Percentiles rank a stretch among this genome's conserved stretches.
phyloP scores from a whole-genome alignment of 2,113 vertebrate species.

The Saccopteryx bilineata region DNA sequence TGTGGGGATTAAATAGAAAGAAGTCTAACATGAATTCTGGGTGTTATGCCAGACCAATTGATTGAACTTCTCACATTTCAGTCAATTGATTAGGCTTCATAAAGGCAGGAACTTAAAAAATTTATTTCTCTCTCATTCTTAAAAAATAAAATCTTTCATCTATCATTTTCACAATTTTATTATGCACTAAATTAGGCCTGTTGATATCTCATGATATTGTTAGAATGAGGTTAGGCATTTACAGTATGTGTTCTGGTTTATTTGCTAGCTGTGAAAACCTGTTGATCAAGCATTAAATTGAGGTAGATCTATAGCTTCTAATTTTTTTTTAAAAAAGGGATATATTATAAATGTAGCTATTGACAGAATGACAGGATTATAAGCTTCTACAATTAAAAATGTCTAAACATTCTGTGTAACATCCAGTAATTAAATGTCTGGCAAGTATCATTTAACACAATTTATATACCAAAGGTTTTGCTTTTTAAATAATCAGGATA shows the following conservation, averaged over 20 bases:
- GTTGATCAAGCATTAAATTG: slow-evolving; percentile 73
- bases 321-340: slow-evolving; percentile 47
- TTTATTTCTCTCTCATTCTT: background rate
- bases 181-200: background rate
- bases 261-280: slow-evolving; percentile 66
- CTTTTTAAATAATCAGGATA: slow-evolving; percentile 70
- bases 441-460: slow-evolving; percentile 76
- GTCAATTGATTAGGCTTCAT: background rate
- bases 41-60: background rate
- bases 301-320: slow-evolving; percentile 62
- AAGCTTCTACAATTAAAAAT: slow-evolving; percentile 71
- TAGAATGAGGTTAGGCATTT: slow-evolving; percentile 33
- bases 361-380: slow-evolving; percentile 76
- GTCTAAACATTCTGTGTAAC: slow-evolving; percentile 58
- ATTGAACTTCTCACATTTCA: slow-evolving; percentile 35
- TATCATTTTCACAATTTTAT: slow-evolving; percentile 60
- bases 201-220: slow-evolving; percentile 27
- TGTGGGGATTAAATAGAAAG: background rate
- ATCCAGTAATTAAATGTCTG: slow-evolving; percentile 72
- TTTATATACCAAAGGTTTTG: slow-evolving; percentile 64
- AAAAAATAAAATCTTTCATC: background rate
- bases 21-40: slow-evolving; percentile 34
- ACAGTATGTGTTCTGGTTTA: slow-evolving; percentile 47
- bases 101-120: slow-evolving; percentile 30
- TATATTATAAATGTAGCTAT: slow-evolving; percentile 54